Evolutionary conservation across 1,140 invertebrate genomes (phyloP).

Genomic region (Phymastichus coffea): DNA sequence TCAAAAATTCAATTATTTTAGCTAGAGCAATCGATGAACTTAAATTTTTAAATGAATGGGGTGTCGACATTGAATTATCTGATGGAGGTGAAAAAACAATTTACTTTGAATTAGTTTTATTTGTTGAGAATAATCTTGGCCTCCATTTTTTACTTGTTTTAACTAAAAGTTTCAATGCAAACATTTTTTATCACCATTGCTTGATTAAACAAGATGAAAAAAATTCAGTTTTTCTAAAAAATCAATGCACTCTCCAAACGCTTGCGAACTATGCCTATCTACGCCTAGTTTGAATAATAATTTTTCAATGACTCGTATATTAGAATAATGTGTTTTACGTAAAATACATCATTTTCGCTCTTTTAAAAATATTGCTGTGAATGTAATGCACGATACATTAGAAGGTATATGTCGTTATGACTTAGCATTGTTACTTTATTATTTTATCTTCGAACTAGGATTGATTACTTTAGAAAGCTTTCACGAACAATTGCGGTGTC

Average conservation of each 20-base stretch:
- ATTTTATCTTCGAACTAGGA: not conserved
- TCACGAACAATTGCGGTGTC: not conserved
- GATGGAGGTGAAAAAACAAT: not conserved
- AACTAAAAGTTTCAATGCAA: slow-evolving; percentile 1
- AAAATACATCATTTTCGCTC: not conserved
- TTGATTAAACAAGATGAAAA: not conserved
- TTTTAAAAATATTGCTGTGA: not conserved
- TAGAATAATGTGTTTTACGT: not conserved
- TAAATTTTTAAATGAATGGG: not conserved
- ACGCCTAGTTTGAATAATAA: not conserved
- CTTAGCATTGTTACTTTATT: not conserved
- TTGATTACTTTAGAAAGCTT: not conserved
- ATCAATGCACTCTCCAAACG: not conserved
- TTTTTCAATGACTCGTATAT: not conserved
- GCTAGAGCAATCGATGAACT: not conserved
- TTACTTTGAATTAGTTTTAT: not conserved
- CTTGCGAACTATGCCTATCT: not conserved
- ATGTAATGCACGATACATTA: not conserved
- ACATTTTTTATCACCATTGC: slow-evolving; percentile 1
- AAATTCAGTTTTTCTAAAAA: not conserved
- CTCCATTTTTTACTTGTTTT: slow-evolving; percentile 2
- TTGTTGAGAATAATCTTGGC: slow-evolving; percentile 5
- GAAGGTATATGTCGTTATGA: slow-evolving; percentile 2
- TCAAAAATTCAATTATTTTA: slow-evolving; percentile 1
- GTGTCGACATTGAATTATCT: not conserved